Evolutionary conservation across 2,888 invertebrate genomes (phyloP).

Genomic region (Nomada goodeniana): DNA sequence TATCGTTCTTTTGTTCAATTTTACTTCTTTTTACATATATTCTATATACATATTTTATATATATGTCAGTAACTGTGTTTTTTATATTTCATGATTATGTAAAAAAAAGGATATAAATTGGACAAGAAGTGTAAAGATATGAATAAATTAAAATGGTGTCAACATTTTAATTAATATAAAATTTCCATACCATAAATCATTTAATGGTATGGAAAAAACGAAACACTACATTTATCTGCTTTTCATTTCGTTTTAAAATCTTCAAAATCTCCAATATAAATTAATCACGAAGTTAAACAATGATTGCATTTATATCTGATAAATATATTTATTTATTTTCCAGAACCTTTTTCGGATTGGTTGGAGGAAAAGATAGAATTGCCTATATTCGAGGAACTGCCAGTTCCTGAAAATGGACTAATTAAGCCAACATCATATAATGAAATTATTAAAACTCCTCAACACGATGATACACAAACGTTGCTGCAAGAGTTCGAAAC

Average conservation of each 20-base stretch:
- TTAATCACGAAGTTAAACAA: background rate
- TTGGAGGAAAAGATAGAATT: conserved; percentile 88
- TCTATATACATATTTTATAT: too few species aligned
- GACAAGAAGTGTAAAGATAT: background rate
- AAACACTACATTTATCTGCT: conserved; percentile 1
- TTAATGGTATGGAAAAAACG: background rate
- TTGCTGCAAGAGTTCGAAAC: conserved; percentile 89
- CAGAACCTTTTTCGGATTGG: conserved; percentile 89
- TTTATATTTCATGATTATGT: too few species aligned
- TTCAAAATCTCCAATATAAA: background rate
- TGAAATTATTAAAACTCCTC: conserved; percentile 55
- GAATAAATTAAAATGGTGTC: conserved; percentile 12
- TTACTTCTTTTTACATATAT: too few species aligned
- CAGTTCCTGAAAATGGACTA: conserved; percentile 81
- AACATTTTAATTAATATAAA: conserved; percentile 19
- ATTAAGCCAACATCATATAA: conserved; percentile 75
- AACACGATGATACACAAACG: conserved; percentile 84
- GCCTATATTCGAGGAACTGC: conserved; percentile 88
- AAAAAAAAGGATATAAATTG: background rate
- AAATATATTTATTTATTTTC: conserved; percentile 65
- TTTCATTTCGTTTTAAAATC: background rate
- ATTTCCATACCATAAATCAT: background rate
- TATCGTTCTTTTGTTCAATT: background rate
- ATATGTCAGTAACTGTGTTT: too few species aligned
- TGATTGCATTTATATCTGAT: background rate